phyloP scores from a whole-genome alignment of 2,888 invertebrate species.

The Cataglyphis livida region DNA sequence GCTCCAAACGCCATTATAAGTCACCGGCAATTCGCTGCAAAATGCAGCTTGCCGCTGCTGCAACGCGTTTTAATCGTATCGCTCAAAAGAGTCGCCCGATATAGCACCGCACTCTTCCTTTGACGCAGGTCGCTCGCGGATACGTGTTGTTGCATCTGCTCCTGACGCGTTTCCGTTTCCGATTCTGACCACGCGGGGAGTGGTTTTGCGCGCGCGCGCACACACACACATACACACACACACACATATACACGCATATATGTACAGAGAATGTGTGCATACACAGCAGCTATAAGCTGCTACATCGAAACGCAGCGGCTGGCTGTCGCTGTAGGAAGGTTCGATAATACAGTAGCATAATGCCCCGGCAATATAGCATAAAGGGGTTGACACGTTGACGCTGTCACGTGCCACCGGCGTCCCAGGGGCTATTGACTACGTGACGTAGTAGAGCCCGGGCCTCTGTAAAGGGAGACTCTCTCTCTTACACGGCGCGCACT shows the following conservation, averaged over 20 bases:
- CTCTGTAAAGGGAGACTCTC: constrained; percentile 60
- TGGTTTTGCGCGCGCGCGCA: constrained; percentile 26
- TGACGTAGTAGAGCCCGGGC: constrained; percentile 63
- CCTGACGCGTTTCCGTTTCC: constrained; percentile 68
- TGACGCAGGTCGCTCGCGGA: constrained; percentile 57
- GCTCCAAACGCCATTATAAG: constrained; percentile 16
- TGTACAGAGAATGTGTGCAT: background rate
- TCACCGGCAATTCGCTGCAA: constrained; percentile 10
- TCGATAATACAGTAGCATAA: constrained; percentile 75
- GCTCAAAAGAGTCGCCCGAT: constrained; percentile 29
- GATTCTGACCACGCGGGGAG: constrained; percentile 49
- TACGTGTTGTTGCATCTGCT: constrained; percentile 63
- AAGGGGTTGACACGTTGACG: constrained; percentile 77
- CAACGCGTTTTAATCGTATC: constrained; percentile 27
- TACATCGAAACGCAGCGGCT: constrained; percentile 60
- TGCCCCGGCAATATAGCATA: constrained; percentile 75
- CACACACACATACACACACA: background rate
- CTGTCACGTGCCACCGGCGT: constrained; percentile 75
- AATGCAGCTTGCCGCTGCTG: constrained; percentile 18
- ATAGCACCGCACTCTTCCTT: constrained; percentile 43
- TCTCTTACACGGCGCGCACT: constrained; percentile 61
- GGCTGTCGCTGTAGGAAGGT: constrained; percentile 67
- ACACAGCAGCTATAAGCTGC: constrained; percentile 38
- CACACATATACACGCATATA: background rate
- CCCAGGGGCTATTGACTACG: constrained; percentile 74